These are phyloP conservation scores for Saguinus imperator DNA, from an alignment of 2,113 vertebrate species.

Conservation along the genomic window DNA sequence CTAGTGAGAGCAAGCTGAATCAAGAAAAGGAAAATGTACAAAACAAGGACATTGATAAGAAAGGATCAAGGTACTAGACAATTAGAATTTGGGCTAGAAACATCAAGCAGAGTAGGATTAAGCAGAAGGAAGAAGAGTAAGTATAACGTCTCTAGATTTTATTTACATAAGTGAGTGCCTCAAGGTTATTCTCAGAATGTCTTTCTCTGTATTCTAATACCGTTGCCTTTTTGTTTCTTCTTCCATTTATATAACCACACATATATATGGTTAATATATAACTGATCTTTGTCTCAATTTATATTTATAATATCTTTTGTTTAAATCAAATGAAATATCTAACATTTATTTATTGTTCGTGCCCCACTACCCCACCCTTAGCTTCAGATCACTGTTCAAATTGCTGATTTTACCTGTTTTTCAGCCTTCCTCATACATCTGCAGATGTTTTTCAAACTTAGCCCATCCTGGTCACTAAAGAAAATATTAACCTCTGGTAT, in stretches of 20 bases:
- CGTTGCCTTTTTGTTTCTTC: neutral
- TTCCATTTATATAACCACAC: neutral
- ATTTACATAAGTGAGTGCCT: neutral
- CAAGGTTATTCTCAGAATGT: neutral
- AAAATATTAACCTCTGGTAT: neutral
- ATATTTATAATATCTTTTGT: neutral
- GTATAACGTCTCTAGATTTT: neutral
- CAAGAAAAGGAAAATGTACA: neutral
- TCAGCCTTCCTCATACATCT: neutral
- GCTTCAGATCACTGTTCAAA: neutral
- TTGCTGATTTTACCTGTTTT: neutral
- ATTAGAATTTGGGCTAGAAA: neutral
- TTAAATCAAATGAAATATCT: neutral
- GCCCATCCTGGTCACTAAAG: neutral
- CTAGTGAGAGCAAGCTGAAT: neutral
- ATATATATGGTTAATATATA: neutral
- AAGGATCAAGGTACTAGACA: neutral
- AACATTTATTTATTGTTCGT: neutral
- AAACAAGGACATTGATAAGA: neutral
- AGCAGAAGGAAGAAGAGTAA: neutral
- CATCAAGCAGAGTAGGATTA: neutral
- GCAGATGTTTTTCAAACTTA: neutral
- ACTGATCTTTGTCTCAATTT: neutral
- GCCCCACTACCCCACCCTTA: fast-evolving
- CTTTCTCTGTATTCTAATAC: neutral